Base-by-base conservation (phyloP, 2,113 vertebrate species). In the Pavo muticus region DNA sequence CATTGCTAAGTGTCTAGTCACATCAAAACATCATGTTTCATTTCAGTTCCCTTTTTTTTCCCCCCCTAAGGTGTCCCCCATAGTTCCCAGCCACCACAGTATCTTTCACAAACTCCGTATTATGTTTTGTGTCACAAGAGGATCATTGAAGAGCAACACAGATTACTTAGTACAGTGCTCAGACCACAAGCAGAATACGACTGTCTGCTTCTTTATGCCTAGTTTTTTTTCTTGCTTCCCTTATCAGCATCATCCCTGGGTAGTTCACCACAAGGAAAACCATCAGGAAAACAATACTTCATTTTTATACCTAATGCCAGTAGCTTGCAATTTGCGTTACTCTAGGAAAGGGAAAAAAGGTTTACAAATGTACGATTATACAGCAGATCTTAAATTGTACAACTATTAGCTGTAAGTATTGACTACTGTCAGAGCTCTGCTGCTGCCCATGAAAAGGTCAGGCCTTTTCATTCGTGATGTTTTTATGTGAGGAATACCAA, bases 371-470 rank as follows among this genome's bases (percentile, higher is more conserved):
- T 88, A 81, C 93, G 86, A 77, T 97, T 96, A 96, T 68, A 79
- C 5, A 6, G 73, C 67, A 82, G 72, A 84, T 87, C 92, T 97
- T 94, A 95, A 96, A 97, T 92, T 94, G 92, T 68, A 76, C 80
- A 81, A 88, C 90, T 95, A 96, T 97, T 97, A 97, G 85, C 95
- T 94, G 69, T 89, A 93, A 91, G 64, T 92, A 91, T 94, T 96
- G 96, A 95, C 93, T 82, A 78, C 72, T 94, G 94, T 87, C 88
- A 96, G 87, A 93, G 68, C 45, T 60, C 52, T 68, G 60, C 78
- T 72, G 29, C 67, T 64, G 76, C 77, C 71, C 10, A 1, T 88
- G 94, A 95, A 97, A 97, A 97, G 95, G 95, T 95, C 97, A 97
- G 84, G 79, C 6, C 91, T 97, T 95, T 96, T 84, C 93, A 81